These are phyloP conservation scores for Leptatherina wallacei DNA, from an alignment of 2,797 vertebrate genomes.

Conservation along the genomic window DNA sequence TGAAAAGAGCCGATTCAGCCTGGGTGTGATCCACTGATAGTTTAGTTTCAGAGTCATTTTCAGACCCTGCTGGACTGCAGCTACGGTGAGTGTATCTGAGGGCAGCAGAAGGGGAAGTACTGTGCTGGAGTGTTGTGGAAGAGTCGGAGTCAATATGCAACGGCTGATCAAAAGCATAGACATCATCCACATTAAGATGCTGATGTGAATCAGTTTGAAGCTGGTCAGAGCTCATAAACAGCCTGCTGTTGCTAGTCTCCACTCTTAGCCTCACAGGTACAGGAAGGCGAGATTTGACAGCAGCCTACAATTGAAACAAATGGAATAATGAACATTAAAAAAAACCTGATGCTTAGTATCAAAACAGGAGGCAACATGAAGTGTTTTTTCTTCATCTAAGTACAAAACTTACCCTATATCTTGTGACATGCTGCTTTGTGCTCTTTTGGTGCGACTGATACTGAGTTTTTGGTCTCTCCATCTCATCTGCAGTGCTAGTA, in stretches of 20 bases:
- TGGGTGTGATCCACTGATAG: conserved; percentile 23
- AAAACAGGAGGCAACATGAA: not conserved
- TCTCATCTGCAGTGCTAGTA: conserved; percentile 62
- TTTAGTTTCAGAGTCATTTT: conserved; percentile 38
- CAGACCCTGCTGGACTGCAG: conserved; percentile 39
- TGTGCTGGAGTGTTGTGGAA: conserved; percentile 22
- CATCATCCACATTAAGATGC: conserved; percentile 27
- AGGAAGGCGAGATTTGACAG: conserved; percentile 87
- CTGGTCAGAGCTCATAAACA: conserved; percentile 32
- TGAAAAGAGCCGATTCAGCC: conserved; percentile 57
- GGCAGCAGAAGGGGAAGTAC: conserved; percentile 44
- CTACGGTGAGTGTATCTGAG: conserved; percentile 15
- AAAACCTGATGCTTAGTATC: not conserved
- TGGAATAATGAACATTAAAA: conserved; percentile 18
- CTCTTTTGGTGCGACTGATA: conserved; percentile 38
- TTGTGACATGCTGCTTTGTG: conserved; percentile 50
- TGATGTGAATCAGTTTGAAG: conserved; percentile 38
- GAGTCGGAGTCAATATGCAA: conserved; percentile 23
- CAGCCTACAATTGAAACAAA: conserved; percentile 70
- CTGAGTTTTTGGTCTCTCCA: conserved; percentile 43
- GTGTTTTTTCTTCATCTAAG: not conserved
- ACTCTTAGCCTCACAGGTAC: conserved; percentile 79
- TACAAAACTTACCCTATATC: conserved; percentile 65
- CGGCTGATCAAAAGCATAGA: conserved; percentile 35
- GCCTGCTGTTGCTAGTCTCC: conserved; percentile 44